phyloP scores from a whole-genome alignment of 2,113 vertebrate genomes.

The Mesembrinibis cayennensis region DNA sequence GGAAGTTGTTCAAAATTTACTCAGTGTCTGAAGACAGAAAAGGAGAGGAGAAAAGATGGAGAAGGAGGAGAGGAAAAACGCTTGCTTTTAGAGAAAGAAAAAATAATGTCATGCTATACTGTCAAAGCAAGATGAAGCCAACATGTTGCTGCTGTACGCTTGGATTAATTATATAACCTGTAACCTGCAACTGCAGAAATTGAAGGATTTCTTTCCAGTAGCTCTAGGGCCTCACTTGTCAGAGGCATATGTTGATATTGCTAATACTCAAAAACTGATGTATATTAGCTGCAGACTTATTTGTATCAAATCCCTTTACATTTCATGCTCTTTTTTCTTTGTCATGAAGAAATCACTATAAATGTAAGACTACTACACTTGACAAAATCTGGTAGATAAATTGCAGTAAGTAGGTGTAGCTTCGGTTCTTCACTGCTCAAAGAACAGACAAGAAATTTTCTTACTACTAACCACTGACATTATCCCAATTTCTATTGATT shows the following conservation, averaged over 20 bases:
- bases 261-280: background rate
- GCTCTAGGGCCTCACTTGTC: conserved; percentile 15
- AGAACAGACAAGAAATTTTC: background rate
- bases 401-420: background rate
- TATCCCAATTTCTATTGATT: background rate
- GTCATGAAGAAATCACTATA: background rate
- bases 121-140: background rate
- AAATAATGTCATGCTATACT: background rate
- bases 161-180: background rate
- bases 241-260: background rate
- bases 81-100: conserved; percentile 5
- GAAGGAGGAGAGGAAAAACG: background rate
- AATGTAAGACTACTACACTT: background rate
- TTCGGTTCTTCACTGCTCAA: background rate
- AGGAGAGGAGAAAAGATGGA: background rate
- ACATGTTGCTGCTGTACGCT: background rate
- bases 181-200: background rate
- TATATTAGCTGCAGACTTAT: background rate
- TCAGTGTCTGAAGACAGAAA: background rate
- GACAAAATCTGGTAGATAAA: background rate
- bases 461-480: background rate
- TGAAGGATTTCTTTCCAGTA: background rate
- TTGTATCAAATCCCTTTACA: background rate
- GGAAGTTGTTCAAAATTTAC: background rate
- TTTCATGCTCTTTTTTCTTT: background rate